Evolutionary conservation across 2,888 invertebrate species (phyloP), one percentile per base, ranked within the genome.

Genomic region (Venustoraphidia nigricollis): DNA sequence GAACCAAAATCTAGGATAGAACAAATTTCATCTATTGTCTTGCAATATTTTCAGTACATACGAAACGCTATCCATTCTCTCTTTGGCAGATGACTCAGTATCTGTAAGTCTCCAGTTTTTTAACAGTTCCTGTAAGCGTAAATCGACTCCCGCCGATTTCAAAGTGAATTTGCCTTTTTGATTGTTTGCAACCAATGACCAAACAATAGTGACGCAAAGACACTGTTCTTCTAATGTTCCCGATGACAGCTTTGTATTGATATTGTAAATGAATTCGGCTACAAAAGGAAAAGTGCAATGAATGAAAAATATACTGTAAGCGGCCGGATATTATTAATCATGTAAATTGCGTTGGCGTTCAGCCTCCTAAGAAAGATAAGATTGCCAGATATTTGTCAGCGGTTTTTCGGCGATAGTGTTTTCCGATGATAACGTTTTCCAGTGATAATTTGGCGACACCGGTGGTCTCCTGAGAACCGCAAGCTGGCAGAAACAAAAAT

Each of bases 111-210:
- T 63, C 42, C 66, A 55, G 48, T 65, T 64, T 47, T 70, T 71
- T 11, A 73, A 57, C 27, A 65, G 61, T 49, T 72, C 68, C 50
- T 70, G 67, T 38, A 75, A 60, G 52, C 67, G 66, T 8, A 59
- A 57, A 41, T 71, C 67, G 39, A 76, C 60, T 17, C 71, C 70
- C 3, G 69, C 66, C 42, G 68, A 67, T 52, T 74, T 69, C 10
- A 73, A 63, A n/a, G 70, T 64, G 36, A 72, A 58, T 60, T 76
- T 77, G 52, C 78, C 81, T 65, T 78, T 78, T 55, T 82, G 82
- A 58, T 77, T 80, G 59, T 83, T 83, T 8, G 79, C 77, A 8
- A 77, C 73, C 42, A 83, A 57, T 0, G 81, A 73, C 82, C 83
- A 83, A 1, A 80, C 69, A 3, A 79, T 77, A 11, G 76, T 58